Evolutionary conservation across 37 sponge, comb jelly and placozoan genomes (phyloP), one percentile per base, ranked within the genome.

Genomic region (Oscarella lobularis): DNA sequence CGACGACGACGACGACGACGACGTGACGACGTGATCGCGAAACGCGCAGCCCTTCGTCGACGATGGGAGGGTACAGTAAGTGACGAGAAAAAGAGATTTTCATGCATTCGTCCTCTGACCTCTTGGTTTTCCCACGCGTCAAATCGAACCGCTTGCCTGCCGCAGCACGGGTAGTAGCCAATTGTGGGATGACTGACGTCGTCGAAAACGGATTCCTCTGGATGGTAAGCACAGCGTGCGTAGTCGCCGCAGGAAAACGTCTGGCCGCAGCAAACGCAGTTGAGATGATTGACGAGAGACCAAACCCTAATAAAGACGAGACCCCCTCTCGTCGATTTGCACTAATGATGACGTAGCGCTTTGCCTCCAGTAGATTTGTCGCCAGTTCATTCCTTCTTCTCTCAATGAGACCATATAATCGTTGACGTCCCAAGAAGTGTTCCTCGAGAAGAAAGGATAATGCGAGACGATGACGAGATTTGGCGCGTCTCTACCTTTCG

Each of bases 321-420:
- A n/a, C n/a, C n/a, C n/a, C n/a, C n/a, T n/a, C n/a, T n/a, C n/a
- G n/a, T n/a, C n/a, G n/a, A n/a, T n/a, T n/a, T n/a, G n/a, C n/a
- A n/a, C 60, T 48, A 20, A 48, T 20, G 20, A 48, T 48, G 60
- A 48, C 60, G 20, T 48, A 48, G 9, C 60, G 20, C 14, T 48
- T 48, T 48, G 37, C 75, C 38, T 33, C 83, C 83, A 83, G 74
- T 83, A 83, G 36, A 83, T 35, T 33, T 83, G 76, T n/a, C 83
- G 35, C 72, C 73, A 72, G 3, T 55, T 73, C 74, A 73, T 69
- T 33, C 78, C 77, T 31, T 27, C 4, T 5, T 35, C 34, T 3
- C 78, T 31, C 38, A 39, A 35, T 20, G 40, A 38, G n/a, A 67
- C 3, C 39, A 83, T 29, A 40, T 68, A 71, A 1, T 38, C 54